Evolutionary conservation across 2,888 invertebrate species (phyloP), one percentile per base, ranked within the genome.

Genomic region (Phaonia tiefii): DNA sequence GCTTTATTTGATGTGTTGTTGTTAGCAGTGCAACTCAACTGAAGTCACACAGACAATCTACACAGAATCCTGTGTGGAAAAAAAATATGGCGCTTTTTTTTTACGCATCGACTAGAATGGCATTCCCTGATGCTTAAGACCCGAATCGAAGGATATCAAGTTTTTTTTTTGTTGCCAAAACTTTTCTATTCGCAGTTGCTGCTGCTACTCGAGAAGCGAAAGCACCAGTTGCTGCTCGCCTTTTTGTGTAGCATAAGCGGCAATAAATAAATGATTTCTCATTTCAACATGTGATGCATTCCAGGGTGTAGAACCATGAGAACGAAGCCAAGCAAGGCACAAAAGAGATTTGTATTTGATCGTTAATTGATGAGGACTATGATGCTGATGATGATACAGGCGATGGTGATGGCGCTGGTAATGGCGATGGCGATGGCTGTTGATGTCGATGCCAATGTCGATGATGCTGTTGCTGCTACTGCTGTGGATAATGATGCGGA

Each of bases 211-310:
- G 25, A 54, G 11, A 63, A 42, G 42, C 63, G 15, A 39, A 46
- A 60, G 42, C 65, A 80, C 80, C 80, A 80, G 80, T 76, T 80
- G 80, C 80, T 65, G 17, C 26, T 26, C 20, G 39, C 13, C 39
- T 39, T 17, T 63, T 69, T 17, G 73, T 60, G 42, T 37, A 51
- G 22, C 54, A 15, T 69, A 72, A 58, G 42, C 63, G 54, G 39
- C 63, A 22, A 70, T 73, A 80, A 76, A 72, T 63, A 67, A 44
- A 15, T 17, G 54, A 69, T 11, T 49, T 72, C 58, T 65, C 13
- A 26, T 63, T 54, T 39, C 58, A 54, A 54, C 63, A 72, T 37
- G 17, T 58, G 71, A 72, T 66, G 42, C 17, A 25, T 42, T 65
- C 11, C 15, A 13, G 51, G 25, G 25, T 13, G n/a, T 25, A 66